phyloP scores from a whole-genome alignment of 2,113 vertebrate genomes.

The Prolemur simus region DNA sequence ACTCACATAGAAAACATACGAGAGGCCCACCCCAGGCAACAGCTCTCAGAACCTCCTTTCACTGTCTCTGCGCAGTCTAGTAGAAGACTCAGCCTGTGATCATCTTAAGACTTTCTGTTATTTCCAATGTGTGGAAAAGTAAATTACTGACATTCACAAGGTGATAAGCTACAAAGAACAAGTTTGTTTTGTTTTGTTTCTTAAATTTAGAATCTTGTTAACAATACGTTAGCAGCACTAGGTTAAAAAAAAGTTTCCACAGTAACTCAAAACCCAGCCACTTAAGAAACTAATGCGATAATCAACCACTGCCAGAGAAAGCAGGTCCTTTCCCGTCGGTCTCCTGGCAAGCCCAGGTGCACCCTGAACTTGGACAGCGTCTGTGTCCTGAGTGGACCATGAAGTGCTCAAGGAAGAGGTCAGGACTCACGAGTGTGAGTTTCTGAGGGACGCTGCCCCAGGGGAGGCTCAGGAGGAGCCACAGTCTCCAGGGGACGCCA shows the following conservation, averaged over 20 bases:
- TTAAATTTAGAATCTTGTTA: conserved; percentile 67
- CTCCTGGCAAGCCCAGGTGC: conserved; percentile 37
- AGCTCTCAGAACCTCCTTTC: not conserved
- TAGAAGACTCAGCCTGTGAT: not conserved
- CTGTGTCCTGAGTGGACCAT: not conserved
- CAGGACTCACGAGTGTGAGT: not conserved
- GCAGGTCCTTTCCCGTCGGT: not conserved
- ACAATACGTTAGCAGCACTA: conserved; percentile 51
- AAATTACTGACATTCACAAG: conserved; percentile 25
- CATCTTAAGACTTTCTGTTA: conserved; percentile 34
- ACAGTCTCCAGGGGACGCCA: conserved; percentile 49
- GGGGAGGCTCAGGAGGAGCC: not conserved
- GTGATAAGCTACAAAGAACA: not conserved
- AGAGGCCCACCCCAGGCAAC: not conserved
- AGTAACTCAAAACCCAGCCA: conserved; percentile 53
- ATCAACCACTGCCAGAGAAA: conserved; percentile 37
- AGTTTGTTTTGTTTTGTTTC: conserved; percentile 43
- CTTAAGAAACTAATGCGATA: conserved; percentile 56
- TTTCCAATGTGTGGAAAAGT: not conserved
- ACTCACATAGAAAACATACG: not conserved
- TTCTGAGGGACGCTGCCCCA: conserved; percentile 25
- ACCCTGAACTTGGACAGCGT: conserved; percentile 46
- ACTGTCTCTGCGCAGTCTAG: not conserved
- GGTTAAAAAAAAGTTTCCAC: conserved; percentile 33
- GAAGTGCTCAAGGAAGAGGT: conserved; percentile 58